Conservation (phyloP, 2,888 invertebrate genomes). For the Catocala fraxini region DNA sequence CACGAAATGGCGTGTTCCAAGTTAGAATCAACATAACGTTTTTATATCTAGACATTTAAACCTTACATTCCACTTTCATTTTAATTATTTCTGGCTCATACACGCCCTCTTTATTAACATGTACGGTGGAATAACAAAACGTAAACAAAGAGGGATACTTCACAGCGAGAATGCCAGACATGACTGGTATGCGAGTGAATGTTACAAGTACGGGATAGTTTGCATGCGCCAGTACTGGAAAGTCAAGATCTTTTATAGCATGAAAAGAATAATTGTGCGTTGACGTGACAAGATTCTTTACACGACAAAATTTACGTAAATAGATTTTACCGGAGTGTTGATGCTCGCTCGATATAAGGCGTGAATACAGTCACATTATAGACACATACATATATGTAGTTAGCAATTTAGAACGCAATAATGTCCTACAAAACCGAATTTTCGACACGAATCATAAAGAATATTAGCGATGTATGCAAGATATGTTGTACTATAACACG, state of each 20-base stretch:
- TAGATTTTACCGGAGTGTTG: no score
- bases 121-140: conserved; percentile 63
- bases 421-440: no score
- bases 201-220: conserved; percentile 21
- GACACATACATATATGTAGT: no score
- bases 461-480: no score
- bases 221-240: conserved; percentile 19
- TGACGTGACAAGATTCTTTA: no score
- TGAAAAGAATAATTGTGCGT: conserved; percentile 10
- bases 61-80: conserved; percentile 50
- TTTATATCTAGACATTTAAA: conserved; percentile 27
- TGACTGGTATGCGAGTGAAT: conserved; percentile 28
- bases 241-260: conserved; percentile 5
- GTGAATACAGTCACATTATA: no score
- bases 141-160: conserved; percentile 65
- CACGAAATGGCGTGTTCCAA: conserved; percentile 5
- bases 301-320: no score
- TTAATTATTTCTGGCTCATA: conserved; percentile 61
- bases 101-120: conserved; percentile 63
- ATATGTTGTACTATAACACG: no score
- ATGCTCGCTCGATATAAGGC: no score
- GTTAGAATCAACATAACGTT: conserved; percentile 21
- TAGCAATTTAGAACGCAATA: no score
- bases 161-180: conserved; percentile 47
- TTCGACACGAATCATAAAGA: no score